These are phyloP conservation scores for Cercopithecus mitis DNA, from an alignment of 2,797 vertebrate species.

Conservation along the genomic window DNA sequence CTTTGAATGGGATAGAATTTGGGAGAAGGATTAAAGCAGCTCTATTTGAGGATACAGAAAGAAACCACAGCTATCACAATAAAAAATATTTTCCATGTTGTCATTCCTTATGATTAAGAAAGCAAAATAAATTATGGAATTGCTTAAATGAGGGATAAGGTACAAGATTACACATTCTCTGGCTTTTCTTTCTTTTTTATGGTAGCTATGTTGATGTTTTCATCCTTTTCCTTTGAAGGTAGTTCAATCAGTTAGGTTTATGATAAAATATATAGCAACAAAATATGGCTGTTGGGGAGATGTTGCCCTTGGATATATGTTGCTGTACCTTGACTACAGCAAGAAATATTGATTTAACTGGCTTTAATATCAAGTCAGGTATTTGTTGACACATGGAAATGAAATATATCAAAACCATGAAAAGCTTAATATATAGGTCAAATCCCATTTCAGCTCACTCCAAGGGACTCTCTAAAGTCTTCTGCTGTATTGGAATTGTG, in stretches of 20 bases:
- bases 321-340: conserved; percentile 36
- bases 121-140: background rate
- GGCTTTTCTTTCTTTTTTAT: background rate
- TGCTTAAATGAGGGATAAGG: background rate
- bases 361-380: conserved; percentile 61
- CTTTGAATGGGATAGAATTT: rapidly evolving
- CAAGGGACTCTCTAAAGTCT: background rate
- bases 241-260: conserved; percentile 48
- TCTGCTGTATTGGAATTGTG: background rate
- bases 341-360: conserved; percentile 69
- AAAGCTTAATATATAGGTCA: conserved; percentile 51
- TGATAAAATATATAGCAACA: conserved; percentile 52
- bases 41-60: background rate
- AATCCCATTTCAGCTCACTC: conserved; percentile 8
- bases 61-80: background rate
- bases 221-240: conserved; percentile 8
- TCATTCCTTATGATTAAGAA: background rate
- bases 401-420: conserved; percentile 65
- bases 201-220: conserved; percentile 10
- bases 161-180: background rate
- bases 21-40: background rate
- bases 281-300: conserved; percentile 11
- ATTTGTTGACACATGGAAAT: conserved; percentile 64
- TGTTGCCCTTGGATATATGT: conserved; percentile 20
- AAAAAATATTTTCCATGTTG: background rate